Evolutionary conservation across 2,113 vertebrate species (phyloP).

Genomic region (Xenotilapia caudafasciata): DNA sequence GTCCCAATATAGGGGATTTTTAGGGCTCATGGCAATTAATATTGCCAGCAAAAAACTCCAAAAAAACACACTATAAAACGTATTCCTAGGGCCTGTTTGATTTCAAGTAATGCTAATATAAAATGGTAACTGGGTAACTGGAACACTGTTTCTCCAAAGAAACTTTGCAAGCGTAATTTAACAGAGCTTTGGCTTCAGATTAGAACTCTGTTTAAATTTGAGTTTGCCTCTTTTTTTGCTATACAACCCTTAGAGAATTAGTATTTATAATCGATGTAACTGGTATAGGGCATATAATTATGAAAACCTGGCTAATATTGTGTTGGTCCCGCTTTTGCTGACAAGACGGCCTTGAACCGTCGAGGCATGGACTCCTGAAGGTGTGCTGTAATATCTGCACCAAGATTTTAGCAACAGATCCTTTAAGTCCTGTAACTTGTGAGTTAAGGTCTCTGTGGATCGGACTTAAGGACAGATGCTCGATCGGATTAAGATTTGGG

Average conservation of each 20-base stretch:
- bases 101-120: neutral
- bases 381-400: neutral
- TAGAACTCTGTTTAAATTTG: neutral
- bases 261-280: neutral
- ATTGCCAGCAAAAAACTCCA: neutral
- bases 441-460: neutral
- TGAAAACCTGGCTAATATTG: accelerated
- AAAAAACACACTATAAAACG: accelerated
- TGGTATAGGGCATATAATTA: neutral
- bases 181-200: neutral
- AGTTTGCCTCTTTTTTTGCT: neutral
- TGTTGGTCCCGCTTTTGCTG: neutral
- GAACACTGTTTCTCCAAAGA: neutral
- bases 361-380: neutral
- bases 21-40: neutral
- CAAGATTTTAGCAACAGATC: neutral
- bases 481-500: neutral
- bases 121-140: neutral
- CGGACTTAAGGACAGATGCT: neutral
- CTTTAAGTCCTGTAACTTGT: neutral
- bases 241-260: neutral
- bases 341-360: neutral
- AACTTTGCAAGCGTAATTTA: neutral
- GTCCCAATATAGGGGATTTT: neutral
- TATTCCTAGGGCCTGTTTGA: neutral